A percentile compares a stretch with the other conserved stretches of the same genome.
phyloP scores from a whole-genome alignment of 2,113 vertebrate species.

The Rhinopomastus cyanomelas region DNA sequence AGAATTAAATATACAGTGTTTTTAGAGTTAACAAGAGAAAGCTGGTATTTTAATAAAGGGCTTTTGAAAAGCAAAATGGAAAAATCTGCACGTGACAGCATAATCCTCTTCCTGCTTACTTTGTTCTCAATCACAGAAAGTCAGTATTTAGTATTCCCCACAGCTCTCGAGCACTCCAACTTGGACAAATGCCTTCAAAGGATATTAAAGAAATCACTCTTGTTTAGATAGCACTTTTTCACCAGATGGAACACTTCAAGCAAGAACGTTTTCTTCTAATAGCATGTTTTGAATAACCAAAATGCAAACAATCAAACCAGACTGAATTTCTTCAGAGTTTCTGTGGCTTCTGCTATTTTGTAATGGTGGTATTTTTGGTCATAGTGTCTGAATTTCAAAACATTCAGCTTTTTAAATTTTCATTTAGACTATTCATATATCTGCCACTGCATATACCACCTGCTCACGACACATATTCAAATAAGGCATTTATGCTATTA shows the following conservation, averaged over 20 bases:
- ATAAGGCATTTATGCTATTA: background rate
- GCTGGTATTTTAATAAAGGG: background rate
- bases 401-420: background rate
- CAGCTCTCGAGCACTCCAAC: background rate
- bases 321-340: background rate
- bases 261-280: background rate
- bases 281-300: background rate
- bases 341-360: background rate
- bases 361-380: background rate
- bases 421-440: background rate
- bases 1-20: background rate
- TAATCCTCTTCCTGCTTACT: constrained; percentile 3
- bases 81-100: constrained; percentile 17
- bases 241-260: background rate
- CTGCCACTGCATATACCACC: background rate
- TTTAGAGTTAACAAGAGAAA: constrained; percentile 6
- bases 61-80: constrained; percentile 8
- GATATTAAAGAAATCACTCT: constrained; percentile 3
- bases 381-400: background rate
- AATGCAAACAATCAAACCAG: background rate
- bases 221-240: background rate
- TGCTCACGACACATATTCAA: background rate
- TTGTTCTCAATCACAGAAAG: constrained; percentile 21
- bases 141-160: background rate
- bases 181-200: background rate